Evolutionary conservation across 2,888 invertebrate species (phyloP), one percentile per base, ranked within the genome.

Genomic region (Hemaris fuciformis): DNA sequence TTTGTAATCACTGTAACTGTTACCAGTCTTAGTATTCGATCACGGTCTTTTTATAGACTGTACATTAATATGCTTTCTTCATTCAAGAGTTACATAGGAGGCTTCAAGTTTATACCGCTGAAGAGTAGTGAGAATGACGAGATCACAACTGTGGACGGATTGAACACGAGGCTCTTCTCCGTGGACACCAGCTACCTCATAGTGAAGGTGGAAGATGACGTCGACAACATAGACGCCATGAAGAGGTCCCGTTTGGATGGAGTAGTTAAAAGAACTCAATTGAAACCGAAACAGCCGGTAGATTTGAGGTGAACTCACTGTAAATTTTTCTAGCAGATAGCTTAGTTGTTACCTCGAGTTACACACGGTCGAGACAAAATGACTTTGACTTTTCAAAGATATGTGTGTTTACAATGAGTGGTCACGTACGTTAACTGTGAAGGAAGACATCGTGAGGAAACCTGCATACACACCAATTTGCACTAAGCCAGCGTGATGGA

Each of bases 171-270:
- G 4, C 73, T 78, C 0, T 88, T 83, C 59, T 66, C 77, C 1
- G 80, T 83, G 46, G 85, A 89, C 57, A 90, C 86, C 0, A 84
- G 86, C 1, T 92, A 86, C 63, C 67, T 93, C 7, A 80, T 92
- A 1, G 80, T 92, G 13, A 89, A 85, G 66, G 74, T 89, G 6
- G 85, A 88, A 57, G 83, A 77, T n/a, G 77, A 79, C 31, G 65
- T 74, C 2, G 78, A 82, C 4, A 61, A n/a, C n/a, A n/a, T 66
- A 10, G 75, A 79, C 4, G 71, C 72, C 0, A 66, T 71, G 31
- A 85, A 83, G 62, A 71, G 76, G 60, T 75, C 78, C 1, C 72
- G 79, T n/a, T 63, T 81, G 1, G 83, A 84, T 8, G 79, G 79
- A 3, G 75, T 76, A 31, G 70, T 76, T 1, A 83, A 78, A 63